phyloP scores from a whole-genome alignment of 2,888 invertebrate genomes.

The Entomobrya multifasciata region DNA sequence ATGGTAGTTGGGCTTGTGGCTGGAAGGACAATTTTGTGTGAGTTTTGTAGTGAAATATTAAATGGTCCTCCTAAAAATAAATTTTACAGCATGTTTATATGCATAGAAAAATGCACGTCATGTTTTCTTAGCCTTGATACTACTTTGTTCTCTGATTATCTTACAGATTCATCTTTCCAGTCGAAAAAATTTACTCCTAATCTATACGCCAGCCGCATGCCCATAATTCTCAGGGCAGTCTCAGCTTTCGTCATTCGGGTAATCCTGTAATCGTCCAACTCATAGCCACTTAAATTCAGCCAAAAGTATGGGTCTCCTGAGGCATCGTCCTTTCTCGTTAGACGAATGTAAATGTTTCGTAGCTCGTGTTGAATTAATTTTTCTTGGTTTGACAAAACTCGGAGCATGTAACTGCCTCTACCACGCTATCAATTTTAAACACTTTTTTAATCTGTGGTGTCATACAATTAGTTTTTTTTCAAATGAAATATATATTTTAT shows the following conservation, averaged over 20 bases:
- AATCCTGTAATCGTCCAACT: constrained; percentile 67
- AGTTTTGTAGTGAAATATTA: constrained; percentile 66
- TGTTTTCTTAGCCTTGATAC: no score
- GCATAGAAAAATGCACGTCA: neutral
- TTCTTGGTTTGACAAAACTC: constrained; percentile 67
- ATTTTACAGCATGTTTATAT: neutral
- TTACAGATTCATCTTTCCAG: constrained; percentile 72
- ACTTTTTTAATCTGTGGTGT: neutral
- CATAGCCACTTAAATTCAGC: constrained; percentile 69
- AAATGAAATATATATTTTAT: neutral
- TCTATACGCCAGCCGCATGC: constrained; percentile 58
- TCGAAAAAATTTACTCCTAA: constrained; percentile 70
- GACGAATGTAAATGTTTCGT: constrained; percentile 66
- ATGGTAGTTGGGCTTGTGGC: neutral
- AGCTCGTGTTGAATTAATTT: constrained; percentile 61
- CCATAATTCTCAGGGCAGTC: constrained; percentile 66
- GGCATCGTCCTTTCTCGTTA: constrained; percentile 61
- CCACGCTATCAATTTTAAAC: constrained; percentile 48
- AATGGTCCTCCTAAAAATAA: constrained; percentile 69
- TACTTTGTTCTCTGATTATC: neutral
- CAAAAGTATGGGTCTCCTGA: constrained; percentile 66
- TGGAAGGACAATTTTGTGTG: constrained; percentile 45
- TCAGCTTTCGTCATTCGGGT: constrained; percentile 72
- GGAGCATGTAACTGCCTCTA: constrained; percentile 65
- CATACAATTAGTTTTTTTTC: neutral